Base-by-base conservation (phyloP, 92 coral and sea anemone species). In the Bergia sp. region DNA sequence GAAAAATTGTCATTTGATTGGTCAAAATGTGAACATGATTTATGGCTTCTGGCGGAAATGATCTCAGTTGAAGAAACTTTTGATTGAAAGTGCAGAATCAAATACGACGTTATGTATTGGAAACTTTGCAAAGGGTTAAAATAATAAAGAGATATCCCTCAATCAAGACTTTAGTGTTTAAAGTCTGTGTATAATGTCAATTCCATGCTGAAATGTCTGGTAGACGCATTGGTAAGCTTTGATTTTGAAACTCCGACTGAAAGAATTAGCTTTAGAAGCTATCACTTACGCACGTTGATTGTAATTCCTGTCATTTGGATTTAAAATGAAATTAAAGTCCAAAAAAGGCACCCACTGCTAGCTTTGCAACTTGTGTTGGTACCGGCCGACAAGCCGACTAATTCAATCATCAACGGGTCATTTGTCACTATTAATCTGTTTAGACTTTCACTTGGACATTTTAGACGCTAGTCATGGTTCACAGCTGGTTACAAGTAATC, bases 11-110 rank as follows among this genome's bases (percentile, higher is more conserved):
- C 23, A 36, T 84, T 39, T 84, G 87, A 84, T 84, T 84, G 79
- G 87, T 71, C 45, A 71, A 84, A 23, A 21, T 37, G 10, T 72
- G 87, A 69, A 37, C 23, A 75, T 84, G 53, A 84, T 84, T 84
- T 71, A 84, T 84, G 87, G 53, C 65, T 84, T 45, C 67, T 71
- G 79, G 79, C 87, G 87, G 87, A 84, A 84, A 84, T 71, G 61
- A n/a, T 67, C n/a, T 53, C 20, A n/a, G 40, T 80, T 80, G 85
- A 80, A 53, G 85, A 80, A 79, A 57, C 49, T 20, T 2, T 20
- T 55, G 20, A 55, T 80, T 37, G 57, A 80, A 57, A 41, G 10
- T 69, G 7, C 58, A 79, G 21, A 42, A 8, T 37, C 12, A 53
- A 80, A 2, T 37, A 4, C 58, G 9, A 11, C 64, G 29, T 37